phyloP scores from a whole-genome alignment of 2,797 vertebrate species.

The Gambusia yucatana region DNA sequence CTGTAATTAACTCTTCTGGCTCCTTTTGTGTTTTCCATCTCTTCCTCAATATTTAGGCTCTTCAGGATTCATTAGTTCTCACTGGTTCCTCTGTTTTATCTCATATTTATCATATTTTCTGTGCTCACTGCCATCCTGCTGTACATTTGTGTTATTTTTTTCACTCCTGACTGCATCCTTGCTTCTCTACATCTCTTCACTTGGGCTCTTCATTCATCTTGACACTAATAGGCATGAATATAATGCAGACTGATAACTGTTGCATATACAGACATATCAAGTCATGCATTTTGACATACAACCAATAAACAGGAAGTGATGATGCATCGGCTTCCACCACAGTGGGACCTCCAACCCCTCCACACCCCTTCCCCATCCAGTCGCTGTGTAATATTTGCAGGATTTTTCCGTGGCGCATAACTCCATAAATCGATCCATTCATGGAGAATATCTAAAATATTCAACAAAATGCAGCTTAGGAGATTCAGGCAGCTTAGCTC shows the following conservation, averaged over 20 bases:
- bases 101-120: too few species aligned
- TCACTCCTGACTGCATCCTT: neutral
- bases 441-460: neutral
- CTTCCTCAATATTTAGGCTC: neutral
- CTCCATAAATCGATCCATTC: neutral
- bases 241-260: neutral
- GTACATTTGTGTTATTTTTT: neutral
- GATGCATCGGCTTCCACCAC: neutral
- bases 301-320: neutral
- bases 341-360: too few species aligned
- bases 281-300: neutral
- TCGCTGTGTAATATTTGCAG: neutral
- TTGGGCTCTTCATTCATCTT: neutral
- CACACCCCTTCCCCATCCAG: neutral
- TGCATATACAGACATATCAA: neutral
- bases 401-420: neutral
- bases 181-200: neutral
- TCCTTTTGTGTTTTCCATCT: neutral
- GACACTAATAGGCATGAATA: neutral
- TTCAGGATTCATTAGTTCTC: neutral
- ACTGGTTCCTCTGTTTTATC: neutral
- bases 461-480: neutral
- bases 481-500: neutral
- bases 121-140: neutral
- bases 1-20: neutral